These are phyloP conservation scores for Paracentrotus lividus DNA, from an alignment of 53 echinoderm and acorn worm species.

Conservation along the genomic window DNA sequence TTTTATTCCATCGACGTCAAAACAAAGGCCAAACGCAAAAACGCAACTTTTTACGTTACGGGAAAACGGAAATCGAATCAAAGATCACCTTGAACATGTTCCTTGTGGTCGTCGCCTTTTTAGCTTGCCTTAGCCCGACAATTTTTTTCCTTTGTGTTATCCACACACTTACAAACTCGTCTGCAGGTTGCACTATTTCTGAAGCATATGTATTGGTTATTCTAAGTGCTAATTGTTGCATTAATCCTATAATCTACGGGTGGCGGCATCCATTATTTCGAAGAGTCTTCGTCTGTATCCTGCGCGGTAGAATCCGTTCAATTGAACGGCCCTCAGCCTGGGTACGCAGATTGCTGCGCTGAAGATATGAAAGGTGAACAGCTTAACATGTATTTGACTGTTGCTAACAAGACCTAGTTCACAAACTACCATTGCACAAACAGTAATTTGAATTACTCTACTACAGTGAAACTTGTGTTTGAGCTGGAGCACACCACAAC, in stretches of 20 bases:
- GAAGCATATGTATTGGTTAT: conserved; percentile 53
- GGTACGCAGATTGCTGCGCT: conserved; percentile 1
- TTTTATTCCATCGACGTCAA: not conserved
- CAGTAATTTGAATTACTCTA: no score
- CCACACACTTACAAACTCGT: not conserved
- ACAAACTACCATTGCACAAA: no score
- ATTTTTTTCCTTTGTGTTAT: conserved; percentile 10
- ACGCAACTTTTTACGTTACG: not conserved
- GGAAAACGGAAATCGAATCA: not conserved
- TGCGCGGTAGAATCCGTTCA: not conserved
- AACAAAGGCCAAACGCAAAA: not conserved
- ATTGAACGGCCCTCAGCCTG: conserved; percentile 51
- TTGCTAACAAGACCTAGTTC: no score
- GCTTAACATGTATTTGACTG: no score
- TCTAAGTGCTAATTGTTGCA: conserved; percentile 37
- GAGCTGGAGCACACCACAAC: no score
- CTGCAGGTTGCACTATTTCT: not conserved
- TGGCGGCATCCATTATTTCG: conserved; percentile 51
- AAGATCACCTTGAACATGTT: conserved; percentile 53
- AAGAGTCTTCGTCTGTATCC: conserved; percentile 1
- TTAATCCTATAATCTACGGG: conserved; percentile 47
- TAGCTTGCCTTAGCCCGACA: conserved; percentile 36
- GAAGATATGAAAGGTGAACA: no score
- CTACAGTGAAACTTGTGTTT: no score
- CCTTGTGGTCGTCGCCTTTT: conserved; percentile 34